Conservation (phyloP, 2,113 vertebrate species). For the Camelus bactrianus region DNA sequence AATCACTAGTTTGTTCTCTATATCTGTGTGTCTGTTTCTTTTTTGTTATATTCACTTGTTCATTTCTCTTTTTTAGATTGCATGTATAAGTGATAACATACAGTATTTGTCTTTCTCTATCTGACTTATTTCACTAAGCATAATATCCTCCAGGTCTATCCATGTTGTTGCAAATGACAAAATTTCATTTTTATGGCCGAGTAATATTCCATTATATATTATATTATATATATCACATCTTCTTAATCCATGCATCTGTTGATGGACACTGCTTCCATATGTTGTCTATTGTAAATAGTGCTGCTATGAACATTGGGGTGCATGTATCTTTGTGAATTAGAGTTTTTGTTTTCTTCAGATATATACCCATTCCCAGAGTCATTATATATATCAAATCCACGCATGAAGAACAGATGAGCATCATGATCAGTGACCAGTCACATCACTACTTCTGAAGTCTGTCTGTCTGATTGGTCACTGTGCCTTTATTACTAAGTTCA, state of each 20-base stretch:
- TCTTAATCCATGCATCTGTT: neutral
- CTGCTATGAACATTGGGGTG: neutral
- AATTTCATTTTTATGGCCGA: neutral
- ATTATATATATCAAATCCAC: neutral
- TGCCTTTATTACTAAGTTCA: neutral
- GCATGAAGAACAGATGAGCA: neutral
- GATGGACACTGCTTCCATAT: neutral
- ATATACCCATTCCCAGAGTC: neutral
- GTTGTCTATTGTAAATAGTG: neutral
- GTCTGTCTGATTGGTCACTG: neutral
- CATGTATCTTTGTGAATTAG: neutral
- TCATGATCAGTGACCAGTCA: neutral
- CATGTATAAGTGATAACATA: neutral
- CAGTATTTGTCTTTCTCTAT: neutral
- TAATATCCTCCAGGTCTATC: neutral
- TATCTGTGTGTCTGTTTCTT: neutral
- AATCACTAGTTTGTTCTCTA: neutral
- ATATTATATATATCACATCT: neutral
- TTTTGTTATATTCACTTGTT: neutral
- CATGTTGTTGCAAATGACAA: neutral
- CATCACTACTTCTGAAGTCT: neutral
- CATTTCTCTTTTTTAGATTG: neutral
- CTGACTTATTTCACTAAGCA: constrained; percentile 17
- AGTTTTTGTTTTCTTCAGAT: neutral
- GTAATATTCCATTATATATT: neutral